Evolutionary conservation across 1,140 invertebrate species (phyloP), one percentile per base, ranked within the genome.

Genomic region (Pseudobourletiella spinata): DNA sequence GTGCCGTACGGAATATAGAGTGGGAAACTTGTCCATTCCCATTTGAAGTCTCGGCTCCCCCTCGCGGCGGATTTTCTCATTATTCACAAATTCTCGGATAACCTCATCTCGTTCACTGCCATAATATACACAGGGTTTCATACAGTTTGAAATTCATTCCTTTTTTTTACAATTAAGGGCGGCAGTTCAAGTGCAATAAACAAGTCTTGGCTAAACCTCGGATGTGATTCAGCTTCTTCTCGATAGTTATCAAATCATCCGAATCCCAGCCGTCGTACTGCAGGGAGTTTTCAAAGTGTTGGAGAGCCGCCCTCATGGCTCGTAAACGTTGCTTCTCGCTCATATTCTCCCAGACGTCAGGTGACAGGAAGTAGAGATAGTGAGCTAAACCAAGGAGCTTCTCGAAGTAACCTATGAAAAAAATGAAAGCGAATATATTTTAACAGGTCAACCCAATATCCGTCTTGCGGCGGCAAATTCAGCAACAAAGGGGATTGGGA

Each of bases 361-460:
- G 29, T 11, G 11, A 11, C 16, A 35, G 22, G 18, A 32, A 55
- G 29, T 55, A 55, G 4, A 55, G n/a, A 20, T 55, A 55, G 3
- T 35, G 4, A 26, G 52, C 32, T 3, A 39, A 18, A 22, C 52
- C 52, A n/a, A 6, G 6, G 3, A 55, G 25, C 20, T 39, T 55
- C 25, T 55, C 28, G 25, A 55, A 55, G 22, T 55, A 55, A 55
- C 52, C 52, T 55, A 18, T 25, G 46, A 20, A 26, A 52, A 52
- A 14, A 14, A 39, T 39, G 35, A 39, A 39, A 39, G n/a, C 35
- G 24, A 8, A 46, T 3, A 46, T 22, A 46, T n/a, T n/a, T n/a
- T n/a, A n/a, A n/a, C n/a, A n/a, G n/a, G n/a, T n/a, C n/a, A n/a
- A n/a, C n/a, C n/a, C n/a, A n/a, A n/a, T n/a, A n/a, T n/a, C n/a